Evolutionary conservation across 2,888 invertebrate species (phyloP).

Genomic region (Chorisops tibialis): DNA sequence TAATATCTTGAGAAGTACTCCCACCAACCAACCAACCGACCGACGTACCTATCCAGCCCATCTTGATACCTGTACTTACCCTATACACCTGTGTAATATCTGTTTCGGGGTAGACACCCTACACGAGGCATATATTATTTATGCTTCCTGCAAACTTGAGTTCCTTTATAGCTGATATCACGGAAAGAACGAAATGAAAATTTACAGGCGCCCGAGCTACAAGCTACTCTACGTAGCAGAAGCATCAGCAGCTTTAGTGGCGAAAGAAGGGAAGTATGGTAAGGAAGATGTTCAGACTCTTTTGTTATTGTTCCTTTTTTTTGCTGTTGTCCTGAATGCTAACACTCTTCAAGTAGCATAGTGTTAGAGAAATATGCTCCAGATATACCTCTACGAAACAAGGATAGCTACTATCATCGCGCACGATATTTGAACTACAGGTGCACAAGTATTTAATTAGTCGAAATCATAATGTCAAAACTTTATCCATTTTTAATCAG

Average conservation of each 20-base stretch:
- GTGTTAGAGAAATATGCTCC: too few species aligned
- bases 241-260: constrained; percentile 7
- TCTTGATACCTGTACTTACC: constrained; percentile 5
- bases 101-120: constrained; percentile 1
- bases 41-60: not conserved
- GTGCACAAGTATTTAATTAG: constrained; percentile 32
- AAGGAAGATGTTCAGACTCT: not conserved
- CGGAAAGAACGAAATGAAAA: constrained; percentile 32
- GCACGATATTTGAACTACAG: constrained; percentile 30
- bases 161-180: constrained; percentile 33
- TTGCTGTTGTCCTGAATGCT: too few species aligned
- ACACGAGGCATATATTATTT: constrained; percentile 30
- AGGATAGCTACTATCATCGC: not conserved
- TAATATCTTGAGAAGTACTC: constrained; percentile 1
- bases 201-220: constrained; percentile 25
- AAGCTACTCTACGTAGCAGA: constrained; percentile 6
- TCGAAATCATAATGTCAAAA: constrained; percentile 30
- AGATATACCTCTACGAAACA: not conserved
- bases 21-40: not conserved
- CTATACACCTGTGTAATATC: constrained; percentile 13
- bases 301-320: too few species aligned
- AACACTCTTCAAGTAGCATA: too few species aligned
- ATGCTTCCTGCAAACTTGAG: constrained; percentile 31
- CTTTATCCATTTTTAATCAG: constrained; percentile 31
- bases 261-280: not conserved